A percentile compares a stretch with the other conserved stretches of the same genome.
These are phyloP conservation scores for Phyllotreta striolata DNA, from an alignment of 2,888 invertebrate species.

Conservation along the genomic window DNA sequence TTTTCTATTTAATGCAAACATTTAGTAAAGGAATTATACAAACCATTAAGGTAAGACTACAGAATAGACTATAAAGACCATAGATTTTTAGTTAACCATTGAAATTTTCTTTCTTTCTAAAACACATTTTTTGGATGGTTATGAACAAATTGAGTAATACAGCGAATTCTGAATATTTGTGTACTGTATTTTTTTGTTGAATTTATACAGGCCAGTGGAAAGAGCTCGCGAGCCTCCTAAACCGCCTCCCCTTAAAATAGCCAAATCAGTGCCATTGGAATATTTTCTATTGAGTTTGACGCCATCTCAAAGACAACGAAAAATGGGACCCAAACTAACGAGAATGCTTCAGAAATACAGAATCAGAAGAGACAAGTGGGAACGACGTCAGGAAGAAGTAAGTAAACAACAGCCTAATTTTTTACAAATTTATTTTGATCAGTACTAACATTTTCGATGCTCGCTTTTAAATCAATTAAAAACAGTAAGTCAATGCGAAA, in stretches of 20 bases:
- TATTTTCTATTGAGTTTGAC: conserved; percentile 62
- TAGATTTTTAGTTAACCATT: too few relatives aligned
- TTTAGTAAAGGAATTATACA: conserved; percentile 20
- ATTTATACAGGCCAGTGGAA: conserved; percentile 51
- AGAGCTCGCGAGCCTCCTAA: conserved; percentile 46
- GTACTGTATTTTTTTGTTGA: conserved; percentile 9
- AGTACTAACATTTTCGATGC: not conserved
- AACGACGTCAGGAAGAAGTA: conserved; percentile 62
- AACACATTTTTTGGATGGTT: not conserved
- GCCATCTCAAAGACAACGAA: conserved; percentile 55
- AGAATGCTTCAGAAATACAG: conserved; percentile 66
- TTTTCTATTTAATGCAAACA: conserved; percentile 18
- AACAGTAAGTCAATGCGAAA: too few relatives aligned
- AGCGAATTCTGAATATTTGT: not conserved
- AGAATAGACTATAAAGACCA: too few relatives aligned
- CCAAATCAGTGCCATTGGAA: conserved; percentile 57
- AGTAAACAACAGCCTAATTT: conserved; percentile 17
- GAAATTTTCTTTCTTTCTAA: too few relatives aligned
- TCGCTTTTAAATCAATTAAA: too few relatives aligned
- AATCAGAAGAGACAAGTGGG: conserved; percentile 61
- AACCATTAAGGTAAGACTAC: conserved; percentile 21
- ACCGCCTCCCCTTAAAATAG: conserved; percentile 47
- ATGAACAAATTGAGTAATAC: not conserved
- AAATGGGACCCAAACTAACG: conserved; percentile 64
- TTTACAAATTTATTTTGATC: not conserved